Conservation (phyloP, 2,113 vertebrate genomes). For the Sus scrofa region T2T-Sscrofa CM000814.6:36420001-36420500, state of each 20-base stretch:
- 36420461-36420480: not conserved
- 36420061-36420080: not conserved
- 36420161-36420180: not conserved
- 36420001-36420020: not conserved
- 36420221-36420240: not conserved
- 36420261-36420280: not conserved
- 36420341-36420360: not conserved
- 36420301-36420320: not conserved
- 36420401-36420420: too few relatives aligned
- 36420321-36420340: not conserved
- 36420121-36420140: not conserved
- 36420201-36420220: not conserved
- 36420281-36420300: constrained; percentile 24
- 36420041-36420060: not conserved
- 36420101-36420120: not conserved
- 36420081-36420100: not conserved
- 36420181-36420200: not conserved
- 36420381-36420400: not conserved
- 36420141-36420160: not conserved
- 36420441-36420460: not conserved
- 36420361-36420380: not conserved
- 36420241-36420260: not conserved
- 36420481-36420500: not conserved
- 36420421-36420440: too few relatives aligned
- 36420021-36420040: not conserved